Evolutionary conservation across 2,797 vertebrate genomes (phyloP).

Genomic region (Phalanger gymnotis): DNA sequence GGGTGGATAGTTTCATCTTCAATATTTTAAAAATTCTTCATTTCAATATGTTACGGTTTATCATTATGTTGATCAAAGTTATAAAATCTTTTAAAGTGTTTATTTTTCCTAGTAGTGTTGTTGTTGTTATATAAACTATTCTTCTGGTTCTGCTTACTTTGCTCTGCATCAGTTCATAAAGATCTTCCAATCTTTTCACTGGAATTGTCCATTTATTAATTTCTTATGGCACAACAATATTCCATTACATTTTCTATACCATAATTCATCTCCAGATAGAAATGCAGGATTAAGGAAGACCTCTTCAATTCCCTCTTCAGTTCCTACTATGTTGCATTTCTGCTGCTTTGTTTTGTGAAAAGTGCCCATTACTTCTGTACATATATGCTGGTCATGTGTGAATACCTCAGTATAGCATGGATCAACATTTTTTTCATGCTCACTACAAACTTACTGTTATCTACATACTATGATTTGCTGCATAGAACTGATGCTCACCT

Average conservation of each 20-base stretch:
- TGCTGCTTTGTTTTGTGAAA: conserved; percentile 96
- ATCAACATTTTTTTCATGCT: conserved; percentile 98
- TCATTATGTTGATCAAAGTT: not conserved
- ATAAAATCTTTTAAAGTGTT: not conserved
- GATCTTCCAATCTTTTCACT: not conserved
- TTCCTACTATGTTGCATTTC: conserved; percentile 95
- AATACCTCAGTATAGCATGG: conserved; percentile 98
- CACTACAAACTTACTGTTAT: conserved; percentile 94
- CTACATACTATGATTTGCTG: conserved; percentile 94
- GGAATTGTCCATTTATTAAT: not conserved
- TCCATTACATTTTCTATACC: not conserved
- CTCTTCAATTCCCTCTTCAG: conserved; percentile 97
- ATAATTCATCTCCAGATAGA: conserved; percentile 63
- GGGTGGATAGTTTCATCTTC: not conserved
- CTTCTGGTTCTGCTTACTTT: not conserved
- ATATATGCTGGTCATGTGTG: conserved; percentile 97
- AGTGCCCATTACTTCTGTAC: conserved; percentile 95
- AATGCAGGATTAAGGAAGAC: conserved; percentile 95
- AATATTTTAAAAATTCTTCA: not conserved
- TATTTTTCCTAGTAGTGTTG: not conserved
- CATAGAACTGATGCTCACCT: conserved; percentile 93
- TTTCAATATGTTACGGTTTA: not conserved
- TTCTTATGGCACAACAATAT: not conserved
- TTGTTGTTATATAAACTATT: not conserved
- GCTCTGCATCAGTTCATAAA: not conserved